Base-by-base conservation (phyloP, 2,797 vertebrate species). In the Melanotaenia boesemani region DNA sequence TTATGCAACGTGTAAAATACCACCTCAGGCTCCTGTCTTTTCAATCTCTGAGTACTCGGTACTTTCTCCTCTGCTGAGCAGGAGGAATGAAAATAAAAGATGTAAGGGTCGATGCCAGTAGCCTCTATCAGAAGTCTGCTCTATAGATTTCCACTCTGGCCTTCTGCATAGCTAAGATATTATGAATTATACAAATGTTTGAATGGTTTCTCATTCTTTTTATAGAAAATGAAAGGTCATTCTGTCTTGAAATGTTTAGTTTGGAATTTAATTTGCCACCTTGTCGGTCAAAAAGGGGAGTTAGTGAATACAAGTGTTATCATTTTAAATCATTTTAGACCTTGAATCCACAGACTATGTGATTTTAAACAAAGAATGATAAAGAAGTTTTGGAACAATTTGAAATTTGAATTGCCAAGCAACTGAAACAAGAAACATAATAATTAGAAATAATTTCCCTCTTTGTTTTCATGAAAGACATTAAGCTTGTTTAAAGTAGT, bases 61-160 rank as follows among this genome's bases (percentile, higher is more conserved):
- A 0, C 26, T 59, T 81, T 80, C 70, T 86, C 70, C 76, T 81
- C 74, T 39, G 15, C 1, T 74, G 32, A 73, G 0, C 59, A 24
- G 39, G 6, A 63, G 73, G 75, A 81, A 84, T 74, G 80, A 66
- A 81, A 90, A 82, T 70, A 76, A 67, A 67, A 74, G 63, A 71
- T 67, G 20, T 1, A 1, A 69, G 3, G 5, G 18, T 5, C 12
- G 52, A 72, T 63, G 37, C 16, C 32, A 6, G 37, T 0, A 11
- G 41, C 13, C 39, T 41, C 18, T 4, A 32, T 58, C 1, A 18
- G 41, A 28, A 9, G 0, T 1, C 22, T 55, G 41, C 32, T 48
- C n/a, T 37, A 37, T 18, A 52, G 44, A 59, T 64, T 56, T 4
- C 2, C 36, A 0, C 20, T 44, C 11, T 1, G 13, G 67, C 44